A percentile compares a stretch with the other conserved stretches of the same genome.
phyloP scores from a whole-genome alignment of 2,888 invertebrate species.

The Brachycybe producta region DNA sequence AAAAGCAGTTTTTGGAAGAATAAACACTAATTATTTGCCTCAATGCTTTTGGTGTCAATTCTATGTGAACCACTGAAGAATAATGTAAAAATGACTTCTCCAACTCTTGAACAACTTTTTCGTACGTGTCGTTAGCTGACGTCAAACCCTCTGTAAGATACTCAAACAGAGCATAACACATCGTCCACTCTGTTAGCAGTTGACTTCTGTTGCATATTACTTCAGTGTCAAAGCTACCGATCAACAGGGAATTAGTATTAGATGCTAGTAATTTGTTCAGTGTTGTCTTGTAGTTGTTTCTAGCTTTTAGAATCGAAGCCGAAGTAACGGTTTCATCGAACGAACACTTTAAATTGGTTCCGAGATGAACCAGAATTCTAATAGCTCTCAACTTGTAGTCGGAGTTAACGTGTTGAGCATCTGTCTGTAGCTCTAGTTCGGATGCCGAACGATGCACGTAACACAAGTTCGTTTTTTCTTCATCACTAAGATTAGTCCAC shows the following conservation, averaged over 20 bases:
- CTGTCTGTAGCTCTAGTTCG: not conserved
- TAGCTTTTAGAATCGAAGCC: slow-evolving; percentile 1
- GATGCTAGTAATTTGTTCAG: not conserved
- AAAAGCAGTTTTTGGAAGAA: too few species aligned
- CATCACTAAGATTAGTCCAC: not conserved
- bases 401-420: too few species aligned
- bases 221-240: not conserved
- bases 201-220: not conserved
- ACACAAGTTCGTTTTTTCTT: not conserved
- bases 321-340: not conserved
- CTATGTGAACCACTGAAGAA: too few species aligned
- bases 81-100: too few species aligned
- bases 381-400: not conserved
- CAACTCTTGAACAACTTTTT: not conserved
- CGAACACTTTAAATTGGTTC: not conserved
- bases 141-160: slow-evolving; percentile 27
- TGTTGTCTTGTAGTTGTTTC: not conserved
- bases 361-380: not conserved
- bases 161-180: slow-evolving; percentile 29
- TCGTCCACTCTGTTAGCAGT: slow-evolving; percentile 21
- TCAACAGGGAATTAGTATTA: not conserved
- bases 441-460: not conserved
- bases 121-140: slow-evolving; percentile 16
- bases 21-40: too few species aligned
- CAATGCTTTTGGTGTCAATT: too few species aligned